Conservation (phyloP, 1,140 invertebrate genomes). For the Bombus superbus region DNA sequence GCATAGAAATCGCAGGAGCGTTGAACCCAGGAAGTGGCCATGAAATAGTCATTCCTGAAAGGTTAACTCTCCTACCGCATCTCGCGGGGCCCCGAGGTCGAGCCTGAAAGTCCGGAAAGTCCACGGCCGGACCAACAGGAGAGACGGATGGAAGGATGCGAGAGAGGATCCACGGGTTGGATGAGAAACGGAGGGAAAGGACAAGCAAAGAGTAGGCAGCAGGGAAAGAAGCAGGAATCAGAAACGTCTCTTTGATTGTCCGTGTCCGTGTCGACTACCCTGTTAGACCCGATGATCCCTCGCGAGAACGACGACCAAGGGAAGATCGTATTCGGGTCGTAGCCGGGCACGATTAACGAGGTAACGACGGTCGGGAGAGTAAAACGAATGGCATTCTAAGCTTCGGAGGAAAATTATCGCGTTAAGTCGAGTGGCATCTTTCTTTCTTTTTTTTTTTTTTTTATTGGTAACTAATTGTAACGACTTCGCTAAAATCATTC, state of each 20-base stretch:
- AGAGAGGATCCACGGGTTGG: conserved; percentile 40
- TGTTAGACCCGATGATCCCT: too few species aligned
- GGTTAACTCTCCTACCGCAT: conserved; percentile 77
- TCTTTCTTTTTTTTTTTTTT: too few species aligned
- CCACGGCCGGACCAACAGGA: conserved; percentile 56
- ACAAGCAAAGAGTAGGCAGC: not conserved
- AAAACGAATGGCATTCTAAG: not conserved
- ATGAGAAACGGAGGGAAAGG: conserved; percentile 31
- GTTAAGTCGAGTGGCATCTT: too few species aligned
- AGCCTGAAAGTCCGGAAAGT: conserved; percentile 69
- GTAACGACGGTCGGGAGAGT: not conserved
- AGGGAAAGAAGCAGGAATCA: conserved; percentile 9
- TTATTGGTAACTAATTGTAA: too few species aligned
- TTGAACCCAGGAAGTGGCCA: conserved; percentile 81
- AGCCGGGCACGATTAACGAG: not conserved
- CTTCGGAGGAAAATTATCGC: not conserved
- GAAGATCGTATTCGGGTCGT: not conserved
- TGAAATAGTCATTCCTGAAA: conserved; percentile 81
- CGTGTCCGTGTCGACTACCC: conserved; percentile 5
- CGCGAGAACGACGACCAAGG: not conserved
- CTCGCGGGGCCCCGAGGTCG: conserved; percentile 69
- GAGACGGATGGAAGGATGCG: conserved; percentile 59
- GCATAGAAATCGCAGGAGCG: conserved; percentile 78
- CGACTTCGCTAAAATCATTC: too few species aligned
- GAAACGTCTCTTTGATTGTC: not conserved